Evolutionary conservation across 2,888 invertebrate species (phyloP).

Genomic region (Oxycera nigricornis): DNA sequence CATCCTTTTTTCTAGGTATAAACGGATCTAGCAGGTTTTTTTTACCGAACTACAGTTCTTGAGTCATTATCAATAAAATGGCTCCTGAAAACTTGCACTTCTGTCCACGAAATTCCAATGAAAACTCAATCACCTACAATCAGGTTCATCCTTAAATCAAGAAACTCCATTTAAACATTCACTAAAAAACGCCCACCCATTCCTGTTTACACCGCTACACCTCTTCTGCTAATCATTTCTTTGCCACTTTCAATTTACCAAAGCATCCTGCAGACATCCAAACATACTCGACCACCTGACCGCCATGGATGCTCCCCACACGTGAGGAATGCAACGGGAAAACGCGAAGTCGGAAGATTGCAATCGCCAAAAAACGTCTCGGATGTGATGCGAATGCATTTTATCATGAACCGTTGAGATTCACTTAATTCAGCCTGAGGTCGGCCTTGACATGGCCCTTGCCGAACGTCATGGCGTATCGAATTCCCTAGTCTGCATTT

Average conservation of each 20-base stretch:
- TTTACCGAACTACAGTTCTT: no score
- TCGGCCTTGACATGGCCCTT: slow-evolving; percentile 39
- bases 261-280: background rate
- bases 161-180: no score
- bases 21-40: no score
- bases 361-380: slow-evolving; percentile 14
- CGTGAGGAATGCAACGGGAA: background rate
- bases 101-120: no score
- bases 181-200: no score
- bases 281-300: background rate
- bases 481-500: slow-evolving; percentile 34
- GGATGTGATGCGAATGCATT: slow-evolving; percentile 24
- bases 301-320: background rate
- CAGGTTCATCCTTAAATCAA: no score
- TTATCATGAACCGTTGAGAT: slow-evolving; percentile 37
- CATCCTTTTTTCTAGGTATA: no score
- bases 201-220: no score
- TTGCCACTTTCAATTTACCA: slow-evolving; percentile 6
- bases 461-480: background rate
- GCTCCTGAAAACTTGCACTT: no score
- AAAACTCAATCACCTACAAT: no score
- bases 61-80: no score
- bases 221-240: slow-evolving; percentile 2
- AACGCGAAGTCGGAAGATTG: background rate
- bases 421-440: slow-evolving; percentile 38